Conservation (phyloP, 2,888 invertebrate species). For the Eristalinus aeneus region DNA sequence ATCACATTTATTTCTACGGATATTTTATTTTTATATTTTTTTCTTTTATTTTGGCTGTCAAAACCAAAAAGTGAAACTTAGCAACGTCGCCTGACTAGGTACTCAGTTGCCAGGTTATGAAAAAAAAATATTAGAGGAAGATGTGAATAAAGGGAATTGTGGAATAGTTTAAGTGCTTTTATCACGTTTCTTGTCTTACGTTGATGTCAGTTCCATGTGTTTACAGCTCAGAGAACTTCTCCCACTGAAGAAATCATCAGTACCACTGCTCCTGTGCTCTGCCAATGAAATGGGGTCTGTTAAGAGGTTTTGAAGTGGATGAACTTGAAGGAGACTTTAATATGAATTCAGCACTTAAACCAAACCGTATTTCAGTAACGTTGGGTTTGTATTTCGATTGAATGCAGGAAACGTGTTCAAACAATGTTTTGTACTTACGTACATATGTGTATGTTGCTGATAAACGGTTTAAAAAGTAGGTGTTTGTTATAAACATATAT, state of each 20-base stretch:
- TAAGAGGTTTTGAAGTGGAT: slow-evolving; percentile 26
- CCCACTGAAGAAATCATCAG: slow-evolving; percentile 15
- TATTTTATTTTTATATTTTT: slow-evolving; percentile 14
- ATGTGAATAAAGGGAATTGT: slow-evolving; percentile 51
- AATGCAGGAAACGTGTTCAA: neutral
- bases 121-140: slow-evolving; percentile 45
- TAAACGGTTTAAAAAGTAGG: too few species aligned
- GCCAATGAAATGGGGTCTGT: slow-evolving; percentile 8
- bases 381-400: neutral
- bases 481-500: too few species aligned
- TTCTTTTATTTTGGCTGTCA: slow-evolving; percentile 26
- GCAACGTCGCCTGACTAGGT: slow-evolving; percentile 60
- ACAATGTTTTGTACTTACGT: neutral
- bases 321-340: slow-evolving; percentile 18
- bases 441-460: neutral
- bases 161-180: slow-evolving; percentile 61
- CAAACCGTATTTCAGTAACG: neutral
- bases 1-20: slow-evolving; percentile 59
- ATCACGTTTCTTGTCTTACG: slow-evolving; percentile 50
- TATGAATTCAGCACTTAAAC: slow-evolving; percentile 12
- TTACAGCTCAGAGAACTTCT: slow-evolving; percentile 39
- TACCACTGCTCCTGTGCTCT: neutral
- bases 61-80: slow-evolving; percentile 64
- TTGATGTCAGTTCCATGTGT: slow-evolving; percentile 51
- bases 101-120: slow-evolving; percentile 57